phyloP scores from a whole-genome alignment of 2,888 invertebrate species.

The Cloeon dipterum region DNA sequence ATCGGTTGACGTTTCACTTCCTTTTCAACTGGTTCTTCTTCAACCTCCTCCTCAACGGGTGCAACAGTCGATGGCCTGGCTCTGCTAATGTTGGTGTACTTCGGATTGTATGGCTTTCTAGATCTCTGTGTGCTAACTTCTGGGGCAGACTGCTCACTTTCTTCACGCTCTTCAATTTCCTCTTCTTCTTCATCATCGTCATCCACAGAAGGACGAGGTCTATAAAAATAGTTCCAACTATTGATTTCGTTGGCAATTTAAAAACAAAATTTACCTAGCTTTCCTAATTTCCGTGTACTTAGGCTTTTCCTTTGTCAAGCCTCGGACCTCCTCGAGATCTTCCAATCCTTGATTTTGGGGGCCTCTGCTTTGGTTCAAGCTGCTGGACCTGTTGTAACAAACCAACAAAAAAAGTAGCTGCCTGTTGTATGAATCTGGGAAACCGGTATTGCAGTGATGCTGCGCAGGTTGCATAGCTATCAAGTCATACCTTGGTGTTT shows the following conservation, averaged over 20 bases:
- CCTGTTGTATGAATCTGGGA: background rate
- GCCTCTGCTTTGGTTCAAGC: constrained; percentile 16
- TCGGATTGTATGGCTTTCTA: no score
- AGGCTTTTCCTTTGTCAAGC: constrained; percentile 20
- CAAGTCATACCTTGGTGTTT: no score
- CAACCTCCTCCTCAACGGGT: no score
- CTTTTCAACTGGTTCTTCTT: no score
- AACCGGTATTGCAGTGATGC: background rate
- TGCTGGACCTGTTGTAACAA: no score
- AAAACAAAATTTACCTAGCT: background rate
- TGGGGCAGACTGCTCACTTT: no score
- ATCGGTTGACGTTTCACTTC: background rate
- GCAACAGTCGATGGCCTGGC: constrained; percentile 3
- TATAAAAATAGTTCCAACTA: no score
- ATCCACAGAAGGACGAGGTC: constrained; percentile 6
- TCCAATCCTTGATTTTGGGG: constrained; percentile 29
- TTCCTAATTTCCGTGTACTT: constrained; percentile 5
- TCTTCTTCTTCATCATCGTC: constrained; percentile 16
- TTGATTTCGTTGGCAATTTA: no score
- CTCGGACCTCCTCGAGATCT: constrained; percentile 17
- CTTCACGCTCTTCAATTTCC: constrained; percentile 7
- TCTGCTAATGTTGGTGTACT: constrained; percentile 7
- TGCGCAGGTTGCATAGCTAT: no score
- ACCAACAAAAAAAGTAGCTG: background rate
- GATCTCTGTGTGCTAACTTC: no score